phyloP scores from a whole-genome alignment of 2,797 vertebrate genomes.

The Urosaurus nigricauda region DNA sequence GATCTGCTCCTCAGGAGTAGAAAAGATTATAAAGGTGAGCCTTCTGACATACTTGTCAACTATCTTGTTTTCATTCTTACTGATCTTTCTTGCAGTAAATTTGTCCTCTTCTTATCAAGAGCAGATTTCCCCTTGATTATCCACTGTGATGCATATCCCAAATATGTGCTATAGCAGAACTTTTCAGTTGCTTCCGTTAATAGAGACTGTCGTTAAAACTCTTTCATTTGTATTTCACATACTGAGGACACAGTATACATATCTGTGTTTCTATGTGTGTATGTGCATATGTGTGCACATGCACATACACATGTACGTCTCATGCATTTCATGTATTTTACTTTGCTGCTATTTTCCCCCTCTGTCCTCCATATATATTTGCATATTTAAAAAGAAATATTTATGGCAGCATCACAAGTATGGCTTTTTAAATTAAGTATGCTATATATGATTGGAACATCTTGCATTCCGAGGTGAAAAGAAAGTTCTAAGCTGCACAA shows the following conservation, averaged over 20 bases:
- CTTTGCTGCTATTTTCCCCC: neutral
- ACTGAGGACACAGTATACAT: neutral
- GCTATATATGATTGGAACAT: neutral
- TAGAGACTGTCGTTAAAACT: neutral
- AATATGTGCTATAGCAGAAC: neutral
- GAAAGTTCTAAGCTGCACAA: too few relatives aligned
- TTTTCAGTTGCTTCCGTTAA: neutral
- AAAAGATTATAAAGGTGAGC: slow-evolving; percentile 99
- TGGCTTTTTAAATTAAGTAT: slow-evolving; percentile 34
- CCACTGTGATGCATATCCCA: neutral
- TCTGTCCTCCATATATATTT: slow-evolving; percentile 31
- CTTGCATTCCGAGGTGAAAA: too few relatives aligned
- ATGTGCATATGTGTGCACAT: too few relatives aligned
- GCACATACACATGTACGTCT: neutral
- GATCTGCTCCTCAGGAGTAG: slow-evolving; percentile 99
- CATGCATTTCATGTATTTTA: neutral
- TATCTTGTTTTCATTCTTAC: neutral
- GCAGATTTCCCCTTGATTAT: neutral
- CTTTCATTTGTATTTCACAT: neutral
- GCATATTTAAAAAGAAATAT: slow-evolving; percentile 4
- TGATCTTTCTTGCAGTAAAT: neutral
- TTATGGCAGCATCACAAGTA: neutral
- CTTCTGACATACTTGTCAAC: slow-evolving; percentile 22
- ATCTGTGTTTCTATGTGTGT: neutral
- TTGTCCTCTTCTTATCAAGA: slow-evolving; percentile 4